A percentile compares a stretch with the other conserved stretches of the same genome.
These are phyloP conservation scores for Mesorhabditis spiculigera DNA, from an alignment of 2,888 invertebrate species.

Conservation along the genomic window DNA sequence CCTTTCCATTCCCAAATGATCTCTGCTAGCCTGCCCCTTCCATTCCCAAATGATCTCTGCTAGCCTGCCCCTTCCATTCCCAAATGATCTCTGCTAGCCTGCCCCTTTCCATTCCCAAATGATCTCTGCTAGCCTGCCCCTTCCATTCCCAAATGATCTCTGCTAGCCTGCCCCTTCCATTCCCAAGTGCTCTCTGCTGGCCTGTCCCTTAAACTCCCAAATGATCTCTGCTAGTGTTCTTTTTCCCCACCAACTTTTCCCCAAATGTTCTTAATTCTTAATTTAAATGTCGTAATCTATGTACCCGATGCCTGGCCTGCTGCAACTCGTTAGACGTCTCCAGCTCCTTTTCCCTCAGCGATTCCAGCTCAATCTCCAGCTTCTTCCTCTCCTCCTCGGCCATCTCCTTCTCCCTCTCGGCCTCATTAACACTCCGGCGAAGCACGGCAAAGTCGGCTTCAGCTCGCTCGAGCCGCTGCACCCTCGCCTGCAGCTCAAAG, in stretches of 20 bases:
- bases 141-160: too few relatives aligned
- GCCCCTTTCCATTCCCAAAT: too few relatives aligned
- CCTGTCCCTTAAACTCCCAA: background rate
- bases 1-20: too few relatives aligned
- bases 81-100: too few relatives aligned
- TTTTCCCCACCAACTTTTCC: background rate
- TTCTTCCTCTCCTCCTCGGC: slow-evolving; percentile 14
- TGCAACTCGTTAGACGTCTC: background rate
- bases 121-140: too few relatives aligned
- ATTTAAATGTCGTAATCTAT: background rate
- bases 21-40: too few relatives aligned
- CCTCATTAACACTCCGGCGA: slow-evolving; percentile 1
- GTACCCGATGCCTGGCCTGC: too few relatives aligned
- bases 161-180: too few relatives aligned
- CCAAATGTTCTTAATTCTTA: background rate
- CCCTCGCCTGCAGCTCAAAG: slow-evolving; percentile 6
- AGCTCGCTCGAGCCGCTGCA: background rate
- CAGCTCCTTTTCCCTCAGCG: background rate
- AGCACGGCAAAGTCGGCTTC: background rate
- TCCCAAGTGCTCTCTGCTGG: too few relatives aligned
- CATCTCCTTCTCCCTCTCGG: slow-evolving; percentile 13
- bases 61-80: too few relatives aligned
- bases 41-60: too few relatives aligned
- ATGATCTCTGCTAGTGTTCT: background rate
- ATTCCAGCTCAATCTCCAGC: slow-evolving; percentile 3